Evolutionary conservation across 1,140 invertebrate genomes (phyloP).

Genomic region (Mya arenaria): DNA sequence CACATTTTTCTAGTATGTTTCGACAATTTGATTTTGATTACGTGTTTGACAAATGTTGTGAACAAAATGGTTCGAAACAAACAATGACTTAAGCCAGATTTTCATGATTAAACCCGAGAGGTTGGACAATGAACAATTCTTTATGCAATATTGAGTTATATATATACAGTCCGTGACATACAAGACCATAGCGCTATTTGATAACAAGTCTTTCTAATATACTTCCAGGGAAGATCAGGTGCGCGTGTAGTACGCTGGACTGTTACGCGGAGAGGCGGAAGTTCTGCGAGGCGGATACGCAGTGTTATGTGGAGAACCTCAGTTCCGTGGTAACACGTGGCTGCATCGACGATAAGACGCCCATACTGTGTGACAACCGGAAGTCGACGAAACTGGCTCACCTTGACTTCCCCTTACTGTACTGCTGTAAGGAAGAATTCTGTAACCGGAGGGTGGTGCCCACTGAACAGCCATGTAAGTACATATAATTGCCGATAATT

Average conservation of each 20-base stretch:
- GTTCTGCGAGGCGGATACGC: conserved; percentile 64
- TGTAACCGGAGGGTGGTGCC: conserved; percentile 67
- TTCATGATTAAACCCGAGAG: no score
- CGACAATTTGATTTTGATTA: no score
- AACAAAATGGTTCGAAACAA: no score
- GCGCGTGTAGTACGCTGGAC: conserved; percentile 72
- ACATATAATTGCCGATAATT: no score
- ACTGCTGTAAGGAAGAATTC: conserved; percentile 70
- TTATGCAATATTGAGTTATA: no score
- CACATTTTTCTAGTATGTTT: no score
- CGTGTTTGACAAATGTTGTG: no score
- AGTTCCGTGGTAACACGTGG: conserved; percentile 65
- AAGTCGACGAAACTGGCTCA: conserved; percentile 59
- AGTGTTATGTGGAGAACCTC: conserved; percentile 71
- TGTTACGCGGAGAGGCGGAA: conserved; percentile 61
- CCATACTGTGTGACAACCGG: conserved; percentile 75
- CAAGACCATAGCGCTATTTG: no score
- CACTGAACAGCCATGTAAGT: conserved; percentile 11
- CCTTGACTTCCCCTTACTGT: conserved; percentile 56
- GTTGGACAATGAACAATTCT: no score
- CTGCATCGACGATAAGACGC: conserved; percentile 68
- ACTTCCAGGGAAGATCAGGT: conserved; percentile 63
- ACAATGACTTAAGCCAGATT: no score
- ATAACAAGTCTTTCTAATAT: no score
- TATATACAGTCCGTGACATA: no score